Evolutionary conservation across 2,113 vertebrate genomes (phyloP).

Genomic region (Urocynchramus pylzowi): DNA sequence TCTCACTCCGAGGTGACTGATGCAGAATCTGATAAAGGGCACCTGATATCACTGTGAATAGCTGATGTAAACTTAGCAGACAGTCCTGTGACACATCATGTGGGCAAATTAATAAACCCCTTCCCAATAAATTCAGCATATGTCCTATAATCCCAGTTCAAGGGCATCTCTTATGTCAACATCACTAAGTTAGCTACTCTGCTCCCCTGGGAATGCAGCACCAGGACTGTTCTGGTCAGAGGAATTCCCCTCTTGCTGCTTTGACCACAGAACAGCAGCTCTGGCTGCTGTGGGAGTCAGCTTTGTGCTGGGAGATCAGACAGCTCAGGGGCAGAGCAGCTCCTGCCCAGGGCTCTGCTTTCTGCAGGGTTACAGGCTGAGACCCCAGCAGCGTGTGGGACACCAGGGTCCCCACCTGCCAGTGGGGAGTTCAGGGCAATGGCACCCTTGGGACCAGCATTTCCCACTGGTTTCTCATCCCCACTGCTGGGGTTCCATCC

Average conservation of each 20-base stretch:
- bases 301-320: not conserved
- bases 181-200: not conserved
- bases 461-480: not conserved
- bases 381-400: not conserved
- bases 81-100: slow-evolving; percentile 37
- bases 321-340: not conserved
- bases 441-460: not conserved
- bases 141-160: slow-evolving; percentile 10
- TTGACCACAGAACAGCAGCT: not conserved
- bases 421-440: no score
- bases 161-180: slow-evolving; percentile 11
- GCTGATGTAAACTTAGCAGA: slow-evolving; percentile 36
- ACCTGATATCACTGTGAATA: slow-evolving; percentile 23
- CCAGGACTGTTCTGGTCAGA: not conserved
- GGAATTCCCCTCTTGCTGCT: not conserved
- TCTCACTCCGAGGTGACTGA: slow-evolving; percentile 3
- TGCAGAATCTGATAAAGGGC: not conserved
- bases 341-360: not conserved
- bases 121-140: not conserved
- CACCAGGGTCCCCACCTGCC: not conserved
- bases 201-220: not conserved
- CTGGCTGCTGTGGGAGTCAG: not conserved
- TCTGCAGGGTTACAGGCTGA: not conserved
- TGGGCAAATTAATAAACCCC: not conserved
- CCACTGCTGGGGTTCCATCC: not conserved